Conservation (phyloP, 2,113 vertebrate genomes). For the Nestor notabilis region DNA sequence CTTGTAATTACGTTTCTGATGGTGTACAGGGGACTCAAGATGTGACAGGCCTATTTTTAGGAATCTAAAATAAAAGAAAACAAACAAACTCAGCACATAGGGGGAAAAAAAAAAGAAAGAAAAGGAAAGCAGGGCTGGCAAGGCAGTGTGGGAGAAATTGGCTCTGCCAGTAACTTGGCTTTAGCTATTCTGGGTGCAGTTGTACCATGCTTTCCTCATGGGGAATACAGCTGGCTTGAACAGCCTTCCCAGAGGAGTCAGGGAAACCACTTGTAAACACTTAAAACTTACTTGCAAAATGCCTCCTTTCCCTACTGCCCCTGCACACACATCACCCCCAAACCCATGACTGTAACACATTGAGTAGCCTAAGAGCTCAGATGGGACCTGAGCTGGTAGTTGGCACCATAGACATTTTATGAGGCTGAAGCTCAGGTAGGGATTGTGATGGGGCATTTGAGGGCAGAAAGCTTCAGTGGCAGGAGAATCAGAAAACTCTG, state of each 20-base stretch:
- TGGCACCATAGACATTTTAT: not conserved
- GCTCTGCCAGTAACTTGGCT: not conserved
- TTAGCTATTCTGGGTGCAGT: not conserved
- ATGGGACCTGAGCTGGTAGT: not conserved
- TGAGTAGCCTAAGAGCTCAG: not conserved
- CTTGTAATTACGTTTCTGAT: not conserved
- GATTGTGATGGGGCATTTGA: not conserved
- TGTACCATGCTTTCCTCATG: not conserved
- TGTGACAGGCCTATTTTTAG: not conserved
- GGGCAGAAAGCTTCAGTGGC: not conserved
- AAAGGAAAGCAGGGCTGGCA: not conserved
- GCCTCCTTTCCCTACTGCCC: not conserved
- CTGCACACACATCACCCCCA: not conserved
- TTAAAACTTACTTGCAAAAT: not conserved
- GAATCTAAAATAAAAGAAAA: slow-evolving; percentile 17
- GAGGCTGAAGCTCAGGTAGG: not conserved
- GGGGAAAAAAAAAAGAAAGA: not conserved
- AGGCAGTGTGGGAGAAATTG: not conserved
- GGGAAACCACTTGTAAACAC: slow-evolving; percentile 9
- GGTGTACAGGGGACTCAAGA: not conserved
- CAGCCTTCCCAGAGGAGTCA: slow-evolving; percentile 1
- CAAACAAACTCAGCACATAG: not conserved
- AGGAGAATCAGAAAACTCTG: not conserved
- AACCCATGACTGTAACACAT: accelerated
- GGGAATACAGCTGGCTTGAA: not conserved